Base-by-base conservation (phyloP, 2,888 invertebrate genomes). In the Pollenia amentaria region DNA sequence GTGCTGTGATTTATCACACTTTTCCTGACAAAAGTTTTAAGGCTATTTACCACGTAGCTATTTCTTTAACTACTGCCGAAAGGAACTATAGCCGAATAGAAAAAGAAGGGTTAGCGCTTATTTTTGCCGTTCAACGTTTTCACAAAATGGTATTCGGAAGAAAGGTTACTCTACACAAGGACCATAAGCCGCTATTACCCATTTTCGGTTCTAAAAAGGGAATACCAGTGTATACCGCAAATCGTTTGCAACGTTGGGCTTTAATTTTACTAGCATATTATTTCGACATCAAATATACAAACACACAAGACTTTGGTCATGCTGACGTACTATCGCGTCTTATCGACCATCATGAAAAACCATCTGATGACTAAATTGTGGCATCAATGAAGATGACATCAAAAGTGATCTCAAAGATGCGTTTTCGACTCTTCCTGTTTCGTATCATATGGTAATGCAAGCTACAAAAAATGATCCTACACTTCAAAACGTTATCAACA, bases 141-240 rank as follows among this genome's bases (percentile, higher is more conserved):
- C 77, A 87, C 55, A 51, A 75, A 8, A 84, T 85, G 69, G 9
- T 87, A 21, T 87, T 84, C 64, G 82, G 87, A 0, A 38, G 87
- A 2, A 73, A 87, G 62, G 86, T 88, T 65, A 82, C 62, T 2
- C 57, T 89, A 14, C 78, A 82, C 12, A 93, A 92, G 0, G 93
- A 93, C 86, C 92, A 93, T 82, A 89, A 92, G 80, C 93, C 94
- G 2, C 85, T 94, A 8, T 87, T 89, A 6, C 86, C 89, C 8
- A 91, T 94, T 51, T 91, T 93, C 60, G 89, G 89, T 0, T 75
- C 78, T 4, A 90, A 89, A 88, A 84, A 81, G 42, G 90, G 87
- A n/a, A 91, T 88, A 85, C 91, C 89, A 51, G 87, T 29, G 69
- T 88, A 21, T 29, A 77, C 70, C n/a, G 85, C 84, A 21, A 85